Conservation (phyloP, 2,888 invertebrate species). For the Tridacna gigas region DNA sequence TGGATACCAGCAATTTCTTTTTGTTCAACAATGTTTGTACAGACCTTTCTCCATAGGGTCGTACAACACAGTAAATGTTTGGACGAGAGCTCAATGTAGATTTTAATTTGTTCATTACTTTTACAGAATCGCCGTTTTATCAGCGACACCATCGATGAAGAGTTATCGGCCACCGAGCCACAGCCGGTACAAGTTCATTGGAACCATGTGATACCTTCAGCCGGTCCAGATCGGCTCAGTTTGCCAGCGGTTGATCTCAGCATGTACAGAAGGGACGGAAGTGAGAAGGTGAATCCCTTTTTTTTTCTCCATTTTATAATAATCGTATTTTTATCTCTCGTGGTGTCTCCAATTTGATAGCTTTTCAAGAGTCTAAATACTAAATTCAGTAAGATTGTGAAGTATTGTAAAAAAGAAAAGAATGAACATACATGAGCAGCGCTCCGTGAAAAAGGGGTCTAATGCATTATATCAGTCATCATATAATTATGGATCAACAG, state of each 20-base stretch:
- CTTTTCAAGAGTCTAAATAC: too few species aligned
- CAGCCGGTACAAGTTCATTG: background rate
- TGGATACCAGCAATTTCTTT: background rate
- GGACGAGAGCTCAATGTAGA: background rate
- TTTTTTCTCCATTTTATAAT: background rate
- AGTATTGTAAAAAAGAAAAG: background rate
- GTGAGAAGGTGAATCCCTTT: background rate
- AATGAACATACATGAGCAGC: background rate
- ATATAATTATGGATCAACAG: background rate
- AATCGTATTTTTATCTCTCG: background rate
- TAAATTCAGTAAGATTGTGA: background rate
- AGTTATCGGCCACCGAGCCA: background rate
- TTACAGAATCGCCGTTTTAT: slow-evolving; percentile 18
- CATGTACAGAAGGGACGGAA: background rate
- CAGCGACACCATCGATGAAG: slow-evolving; percentile 3
- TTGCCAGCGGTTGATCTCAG: background rate
- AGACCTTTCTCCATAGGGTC: too few species aligned
- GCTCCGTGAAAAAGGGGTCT: background rate
- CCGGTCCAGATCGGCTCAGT: background rate
- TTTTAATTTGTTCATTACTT: background rate
- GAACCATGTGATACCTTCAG: background rate
- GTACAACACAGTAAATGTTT: background rate
- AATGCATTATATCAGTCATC: background rate
- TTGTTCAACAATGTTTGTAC: background rate
- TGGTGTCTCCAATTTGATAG: background rate